Conservation (phyloP, 2,113 vertebrate genomes). For the Barnardius zonarius region DNA sequence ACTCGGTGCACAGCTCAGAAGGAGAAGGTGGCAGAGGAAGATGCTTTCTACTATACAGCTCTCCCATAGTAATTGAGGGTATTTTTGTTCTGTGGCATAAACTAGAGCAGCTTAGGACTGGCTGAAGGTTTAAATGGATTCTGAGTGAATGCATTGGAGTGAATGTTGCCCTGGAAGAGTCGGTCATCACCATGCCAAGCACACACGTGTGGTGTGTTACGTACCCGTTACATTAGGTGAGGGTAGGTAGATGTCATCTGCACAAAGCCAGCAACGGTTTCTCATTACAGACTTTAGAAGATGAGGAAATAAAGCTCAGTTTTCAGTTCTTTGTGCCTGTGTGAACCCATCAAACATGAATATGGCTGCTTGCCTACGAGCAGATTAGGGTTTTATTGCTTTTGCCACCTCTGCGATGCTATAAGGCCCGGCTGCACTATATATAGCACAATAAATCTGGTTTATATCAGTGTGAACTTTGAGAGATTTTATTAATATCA, state of each 20-base stretch:
- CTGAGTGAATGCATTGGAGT: neutral
- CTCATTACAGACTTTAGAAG: neutral
- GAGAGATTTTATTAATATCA: slow-evolving; percentile 1
- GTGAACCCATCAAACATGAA: slow-evolving; percentile 5
- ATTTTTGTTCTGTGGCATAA: neutral
- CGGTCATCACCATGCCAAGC: neutral
- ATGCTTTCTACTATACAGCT: neutral
- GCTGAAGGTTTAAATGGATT: neutral
- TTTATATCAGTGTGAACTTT: neutral
- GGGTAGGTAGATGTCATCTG: neutral
- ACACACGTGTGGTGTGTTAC: accelerated
- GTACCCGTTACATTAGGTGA: neutral
- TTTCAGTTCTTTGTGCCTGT: neutral
- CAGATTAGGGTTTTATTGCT: slow-evolving; percentile 21
- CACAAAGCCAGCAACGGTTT: neutral
- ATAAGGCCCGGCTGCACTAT: neutral
- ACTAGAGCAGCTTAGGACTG: neutral
- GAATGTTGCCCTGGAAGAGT: neutral
- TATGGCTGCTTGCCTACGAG: slow-evolving; percentile 17
- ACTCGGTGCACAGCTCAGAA: neutral
- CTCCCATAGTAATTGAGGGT: neutral
- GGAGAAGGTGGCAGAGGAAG: neutral
- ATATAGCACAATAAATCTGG: slow-evolving; percentile 3
- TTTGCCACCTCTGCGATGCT: slow-evolving; percentile 19
- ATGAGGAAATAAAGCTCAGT: neutral